These are phyloP conservation scores for Proterorhinus semilunaris DNA, from an alignment of 2,113 vertebrate genomes.

Conservation along the genomic window DNA sequence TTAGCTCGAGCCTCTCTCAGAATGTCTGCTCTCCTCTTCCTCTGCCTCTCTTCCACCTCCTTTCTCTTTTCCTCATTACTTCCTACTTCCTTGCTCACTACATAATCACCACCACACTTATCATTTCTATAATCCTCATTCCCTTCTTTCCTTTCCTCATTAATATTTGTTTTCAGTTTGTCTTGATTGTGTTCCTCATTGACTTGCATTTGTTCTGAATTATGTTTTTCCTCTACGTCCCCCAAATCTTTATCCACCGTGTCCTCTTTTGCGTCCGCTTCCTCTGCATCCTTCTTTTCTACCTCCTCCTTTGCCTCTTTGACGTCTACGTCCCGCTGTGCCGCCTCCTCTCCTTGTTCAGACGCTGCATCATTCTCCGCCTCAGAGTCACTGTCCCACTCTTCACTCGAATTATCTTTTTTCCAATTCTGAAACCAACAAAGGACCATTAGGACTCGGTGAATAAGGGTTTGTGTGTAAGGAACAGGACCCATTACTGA, in stretches of 20 bases:
- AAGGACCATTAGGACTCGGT: background rate
- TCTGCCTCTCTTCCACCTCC: background rate
- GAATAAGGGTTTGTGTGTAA: background rate
- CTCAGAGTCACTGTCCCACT: constrained; percentile 76
- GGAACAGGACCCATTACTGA: background rate
- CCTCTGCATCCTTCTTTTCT: background rate
- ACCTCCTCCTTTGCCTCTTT: constrained; percentile 71
- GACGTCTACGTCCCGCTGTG: constrained; percentile 57
- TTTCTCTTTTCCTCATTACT: background rate
- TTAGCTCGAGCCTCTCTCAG: background rate
- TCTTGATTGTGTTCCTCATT: background rate
- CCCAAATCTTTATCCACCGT: background rate
- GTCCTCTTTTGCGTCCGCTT: background rate
- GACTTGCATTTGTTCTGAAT: background rate
- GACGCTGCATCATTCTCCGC: constrained; percentile 62
- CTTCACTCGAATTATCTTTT: constrained; percentile 69
- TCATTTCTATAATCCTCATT: background rate
- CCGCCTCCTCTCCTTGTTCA: constrained; percentile 23
- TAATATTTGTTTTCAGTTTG: background rate
- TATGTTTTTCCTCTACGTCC: background rate
- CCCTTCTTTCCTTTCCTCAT: background rate
- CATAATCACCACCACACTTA: background rate
- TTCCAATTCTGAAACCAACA: constrained; percentile 72
- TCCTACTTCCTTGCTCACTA: background rate
- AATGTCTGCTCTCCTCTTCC: background rate